phyloP scores from a whole-genome alignment of 2,888 invertebrate species.

The Orchesellides sinensis region DNA sequence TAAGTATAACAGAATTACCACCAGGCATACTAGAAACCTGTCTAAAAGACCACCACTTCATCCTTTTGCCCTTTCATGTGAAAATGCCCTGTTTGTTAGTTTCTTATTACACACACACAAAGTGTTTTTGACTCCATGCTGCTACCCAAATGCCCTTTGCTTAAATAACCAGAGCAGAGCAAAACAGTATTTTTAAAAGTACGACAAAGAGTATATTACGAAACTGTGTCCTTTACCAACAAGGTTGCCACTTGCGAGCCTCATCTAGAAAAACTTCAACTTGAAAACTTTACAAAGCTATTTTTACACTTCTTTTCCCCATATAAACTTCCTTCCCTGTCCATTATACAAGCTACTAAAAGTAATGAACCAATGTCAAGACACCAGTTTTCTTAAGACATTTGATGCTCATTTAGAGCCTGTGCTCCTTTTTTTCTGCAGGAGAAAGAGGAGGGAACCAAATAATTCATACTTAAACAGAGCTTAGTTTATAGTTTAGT shows the following conservation, averaged over 20 bases:
- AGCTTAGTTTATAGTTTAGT: too few species aligned
- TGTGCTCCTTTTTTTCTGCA: not conserved
- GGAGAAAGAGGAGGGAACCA: conserved; percentile 1
- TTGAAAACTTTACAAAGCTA: not conserved
- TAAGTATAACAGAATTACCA: too few species aligned
- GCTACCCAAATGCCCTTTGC: conserved; percentile 29
- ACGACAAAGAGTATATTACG: not conserved
- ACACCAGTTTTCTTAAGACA: conserved; percentile 30
- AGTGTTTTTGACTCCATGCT: conserved; percentile 28
- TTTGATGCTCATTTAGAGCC: conserved; percentile 9
- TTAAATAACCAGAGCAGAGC: not conserved
- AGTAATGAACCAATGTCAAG: conserved; percentile 35
- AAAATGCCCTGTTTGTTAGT: conserved; percentile 4
- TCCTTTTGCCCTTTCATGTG: conserved; percentile 20
- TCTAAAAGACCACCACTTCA: conserved; percentile 48
- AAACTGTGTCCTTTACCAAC: not conserved
- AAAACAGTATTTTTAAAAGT: not conserved
- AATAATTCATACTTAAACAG: conserved; percentile 65
- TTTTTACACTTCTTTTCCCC: not conserved
- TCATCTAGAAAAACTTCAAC: not conserved
- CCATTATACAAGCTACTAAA: conserved; percentile 12
- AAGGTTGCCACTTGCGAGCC: not conserved
- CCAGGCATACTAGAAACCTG: too few species aligned
- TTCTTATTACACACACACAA: conserved; percentile 7
- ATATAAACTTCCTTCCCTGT: not conserved